Percentiles rank a stretch among this genome's conserved stretches.
Evolutionary conservation across 2,797 vertebrate genomes (phyloP).

Genomic region (Emys orbicularis): DNA sequence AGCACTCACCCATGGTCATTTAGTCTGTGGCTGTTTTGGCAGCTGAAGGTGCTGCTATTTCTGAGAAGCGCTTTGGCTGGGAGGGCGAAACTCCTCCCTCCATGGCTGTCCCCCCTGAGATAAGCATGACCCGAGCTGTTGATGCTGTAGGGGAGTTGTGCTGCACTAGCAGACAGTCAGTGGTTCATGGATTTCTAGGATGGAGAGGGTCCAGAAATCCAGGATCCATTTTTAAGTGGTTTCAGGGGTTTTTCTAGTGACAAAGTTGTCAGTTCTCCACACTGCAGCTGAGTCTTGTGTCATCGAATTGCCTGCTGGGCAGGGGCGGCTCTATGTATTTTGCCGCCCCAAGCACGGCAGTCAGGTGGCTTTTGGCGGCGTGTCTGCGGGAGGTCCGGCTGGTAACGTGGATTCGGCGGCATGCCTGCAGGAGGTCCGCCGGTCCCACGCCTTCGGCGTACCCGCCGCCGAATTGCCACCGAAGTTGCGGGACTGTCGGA

Average conservation of each 20-base stretch:
- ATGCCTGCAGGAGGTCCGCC: too few relatives aligned
- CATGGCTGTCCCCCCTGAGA: neutral
- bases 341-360: too few relatives aligned
- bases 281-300: too few relatives aligned
- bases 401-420: too few relatives aligned
- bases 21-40: neutral
- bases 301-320: neutral
- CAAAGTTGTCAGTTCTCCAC: neutral
- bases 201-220: neutral
- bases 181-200: neutral
- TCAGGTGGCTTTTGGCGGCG: too few relatives aligned
- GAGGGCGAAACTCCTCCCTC: neutral
- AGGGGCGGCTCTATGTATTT: too few relatives aligned
- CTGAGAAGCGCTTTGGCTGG: neutral
- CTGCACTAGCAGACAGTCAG: neutral
- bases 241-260: neutral
- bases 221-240: neutral
- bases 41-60: neutral
- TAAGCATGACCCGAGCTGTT: neutral
- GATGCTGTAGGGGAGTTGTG: neutral
- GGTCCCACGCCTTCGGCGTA: too few relatives aligned
- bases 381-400: too few relatives aligned
- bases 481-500: too few relatives aligned
- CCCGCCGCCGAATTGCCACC: too few relatives aligned
- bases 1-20: neutral